Percentiles rank a stretch among this genome's conserved stretches.
These are phyloP conservation scores for Solea senegalensis DNA, from an alignment of 2,113 vertebrate genomes.

Conservation along the genomic window DNA sequence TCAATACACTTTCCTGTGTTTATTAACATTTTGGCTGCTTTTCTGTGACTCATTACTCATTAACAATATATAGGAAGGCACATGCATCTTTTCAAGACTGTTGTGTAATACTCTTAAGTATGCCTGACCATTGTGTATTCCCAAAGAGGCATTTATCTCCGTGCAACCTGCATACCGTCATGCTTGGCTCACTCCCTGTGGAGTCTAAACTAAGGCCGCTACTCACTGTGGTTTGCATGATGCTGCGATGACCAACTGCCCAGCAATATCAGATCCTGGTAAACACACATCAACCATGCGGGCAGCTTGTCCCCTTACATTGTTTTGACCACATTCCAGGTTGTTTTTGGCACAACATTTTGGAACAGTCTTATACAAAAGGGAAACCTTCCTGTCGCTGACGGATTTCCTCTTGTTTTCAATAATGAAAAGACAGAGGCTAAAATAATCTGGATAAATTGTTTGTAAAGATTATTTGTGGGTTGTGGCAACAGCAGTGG, in stretches of 20 bases:
- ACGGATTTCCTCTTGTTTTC: slow-evolving; percentile 81
- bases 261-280: slow-evolving; percentile 28
- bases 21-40: slow-evolving; percentile 62
- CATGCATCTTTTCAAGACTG: slow-evolving; percentile 33
- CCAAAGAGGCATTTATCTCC: slow-evolving; percentile 36
- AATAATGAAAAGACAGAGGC: slow-evolving; percentile 51
- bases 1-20: slow-evolving; percentile 80
- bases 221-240: slow-evolving; percentile 53
- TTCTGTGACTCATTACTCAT: slow-evolving; percentile 61
- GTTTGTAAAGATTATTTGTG: slow-evolving; percentile 11
- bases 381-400: slow-evolving; percentile 76
- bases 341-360: slow-evolving; percentile 75
- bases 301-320: slow-evolving; percentile 57
- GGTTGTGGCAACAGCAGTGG: neutral
- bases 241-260: slow-evolving; percentile 56
- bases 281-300: slow-evolving; percentile 45
- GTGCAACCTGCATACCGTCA: slow-evolving; percentile 28
- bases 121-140: slow-evolving; percentile 35
- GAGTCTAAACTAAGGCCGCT: slow-evolving; percentile 25
- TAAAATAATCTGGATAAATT: slow-evolving; percentile 53
- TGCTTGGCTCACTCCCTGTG: slow-evolving; percentile 41
- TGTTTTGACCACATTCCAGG: slow-evolving; percentile 72
- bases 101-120: slow-evolving; percentile 61
- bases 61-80: slow-evolving; percentile 73
- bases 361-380: slow-evolving; percentile 70